Conservation (phyloP, 2,797 vertebrate genomes). For the Pempheris klunzingeri region DNA sequence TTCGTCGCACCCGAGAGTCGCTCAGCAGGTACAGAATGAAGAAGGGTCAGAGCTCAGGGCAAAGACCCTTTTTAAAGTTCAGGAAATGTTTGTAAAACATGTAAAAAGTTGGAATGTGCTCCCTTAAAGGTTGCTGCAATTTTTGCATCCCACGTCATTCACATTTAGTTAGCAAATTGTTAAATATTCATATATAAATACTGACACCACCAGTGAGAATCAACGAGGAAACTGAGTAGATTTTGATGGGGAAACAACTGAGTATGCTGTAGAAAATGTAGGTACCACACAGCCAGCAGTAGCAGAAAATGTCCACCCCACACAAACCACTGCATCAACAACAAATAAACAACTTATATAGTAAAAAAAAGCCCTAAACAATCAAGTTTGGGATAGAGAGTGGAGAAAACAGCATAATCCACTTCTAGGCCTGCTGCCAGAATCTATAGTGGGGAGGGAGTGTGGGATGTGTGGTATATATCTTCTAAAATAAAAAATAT, state of each 20-base stretch:
- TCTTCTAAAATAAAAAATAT: slow-evolving; percentile 8
- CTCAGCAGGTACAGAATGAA: slow-evolving; percentile 87
- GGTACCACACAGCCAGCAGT: background rate
- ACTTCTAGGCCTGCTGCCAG: slow-evolving; percentile 34
- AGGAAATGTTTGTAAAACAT: background rate
- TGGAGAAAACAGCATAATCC: slow-evolving; percentile 34
- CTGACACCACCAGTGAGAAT: background rate
- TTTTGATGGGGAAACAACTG: slow-evolving; percentile 20
- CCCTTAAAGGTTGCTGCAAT: background rate
- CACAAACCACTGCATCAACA: slow-evolving; percentile 39
- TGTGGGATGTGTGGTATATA: slow-evolving; percentile 21
- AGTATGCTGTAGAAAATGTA: slow-evolving; percentile 27
- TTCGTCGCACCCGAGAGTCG: slow-evolving; percentile 92
- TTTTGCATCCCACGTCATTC: background rate
- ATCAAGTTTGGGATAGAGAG: slow-evolving; percentile 21
- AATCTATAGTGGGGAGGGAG: slow-evolving; percentile 22
- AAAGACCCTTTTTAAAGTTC: background rate
- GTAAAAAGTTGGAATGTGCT: background rate
- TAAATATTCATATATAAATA: background rate
- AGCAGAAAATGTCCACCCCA: slow-evolving; percentile 38
- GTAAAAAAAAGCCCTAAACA: slow-evolving; percentile 33
- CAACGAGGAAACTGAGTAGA: background rate
- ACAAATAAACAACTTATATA: slow-evolving; percentile 18
- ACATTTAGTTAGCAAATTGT: background rate
- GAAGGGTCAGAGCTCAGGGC: background rate